Base-by-base conservation (phyloP, 2,888 invertebrate species). In the Monoplex corrugatus region DNA sequence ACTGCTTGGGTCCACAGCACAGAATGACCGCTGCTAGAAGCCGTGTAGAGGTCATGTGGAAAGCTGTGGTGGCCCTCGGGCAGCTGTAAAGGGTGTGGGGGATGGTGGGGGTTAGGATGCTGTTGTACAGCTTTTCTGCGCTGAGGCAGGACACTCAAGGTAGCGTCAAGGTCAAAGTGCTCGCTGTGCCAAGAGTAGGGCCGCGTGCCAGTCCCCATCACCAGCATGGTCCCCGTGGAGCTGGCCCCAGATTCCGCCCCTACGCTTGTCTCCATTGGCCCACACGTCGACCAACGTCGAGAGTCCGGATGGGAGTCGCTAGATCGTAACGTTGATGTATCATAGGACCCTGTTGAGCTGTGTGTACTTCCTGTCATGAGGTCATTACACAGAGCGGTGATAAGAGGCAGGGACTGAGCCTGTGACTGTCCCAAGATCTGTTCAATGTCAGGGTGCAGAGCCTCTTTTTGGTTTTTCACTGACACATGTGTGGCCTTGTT, bases 361-460 rank as follows among this genome's bases (percentile, higher is more conserved):
- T 92, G 92, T 32, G 92, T 89, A 35, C 92, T 92, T 43, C 92
- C 90, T 16, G 92, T 92, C 91, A 95, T 97, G 94, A 99, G 97
- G 96, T 99, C 99, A 96, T 98, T 99, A 97, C 98, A 99, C 93
- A 99, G 97, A 23, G 98, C 99, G 90, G 98, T 98, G 95, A 99
- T 98, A 90, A 99, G 97, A 35, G 99, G 99, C 96, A 99, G 97
- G 0, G 94, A 93, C 87, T 93, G 93, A 84, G 94, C 94, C 84
- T 94, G 92, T 8, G 93, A 92, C 91, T 94, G 93, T 13, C 93
- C 94, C n/a, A 94, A 90, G 28, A 95, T 94, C 89, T 94, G 94
- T 82, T 94, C 94, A 43, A 95, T 92, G 87, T 95, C 94, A 0
- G 95, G 95, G 87, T 95, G 94, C 43, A 95, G 92, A 13, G 90